phyloP scores from a whole-genome alignment of 1,140 invertebrate genomes.

The Palaemon carinicauda region DNA sequence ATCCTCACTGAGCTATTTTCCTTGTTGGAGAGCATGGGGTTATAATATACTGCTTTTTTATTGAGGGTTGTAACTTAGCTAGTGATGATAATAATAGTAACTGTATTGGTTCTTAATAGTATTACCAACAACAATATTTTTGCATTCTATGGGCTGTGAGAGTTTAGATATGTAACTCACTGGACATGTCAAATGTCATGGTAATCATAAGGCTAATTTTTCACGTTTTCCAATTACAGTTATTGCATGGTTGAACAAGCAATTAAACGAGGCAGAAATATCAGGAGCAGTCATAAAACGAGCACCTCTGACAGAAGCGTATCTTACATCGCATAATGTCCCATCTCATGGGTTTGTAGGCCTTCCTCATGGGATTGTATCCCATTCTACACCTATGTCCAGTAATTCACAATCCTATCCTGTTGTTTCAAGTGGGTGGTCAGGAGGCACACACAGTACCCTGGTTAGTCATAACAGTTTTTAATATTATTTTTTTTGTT shows the following conservation, averaged over 20 bases:
- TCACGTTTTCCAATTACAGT: neutral
- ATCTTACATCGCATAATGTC: conserved; percentile 1
- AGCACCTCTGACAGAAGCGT: conserved; percentile 23
- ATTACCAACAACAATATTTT: too few relatives aligned
- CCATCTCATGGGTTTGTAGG: neutral
- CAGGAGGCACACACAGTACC: neutral
- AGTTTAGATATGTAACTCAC: too few relatives aligned
- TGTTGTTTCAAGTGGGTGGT: neutral
- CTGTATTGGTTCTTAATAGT: too few relatives aligned
- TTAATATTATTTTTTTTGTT: neutral
- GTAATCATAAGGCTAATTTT: too few relatives aligned
- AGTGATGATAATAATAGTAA: too few relatives aligned
- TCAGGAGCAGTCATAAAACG: conserved; percentile 23
- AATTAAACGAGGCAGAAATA: conserved; percentile 16
- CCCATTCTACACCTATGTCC: conserved; percentile 22
- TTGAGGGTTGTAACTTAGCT: too few relatives aligned
- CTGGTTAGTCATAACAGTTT: neutral
- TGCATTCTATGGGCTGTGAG: too few relatives aligned
- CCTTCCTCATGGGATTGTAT: neutral
- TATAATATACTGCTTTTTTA: too few relatives aligned
- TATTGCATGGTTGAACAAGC: conserved; percentile 42
- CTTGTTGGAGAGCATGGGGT: too few relatives aligned
- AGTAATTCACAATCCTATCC: neutral
- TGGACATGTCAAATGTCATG: too few relatives aligned
- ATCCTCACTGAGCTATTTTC: too few relatives aligned